Base-by-base conservation (phyloP, 1,140 invertebrate genomes). In the Drosophila paulistorum region DNA sequence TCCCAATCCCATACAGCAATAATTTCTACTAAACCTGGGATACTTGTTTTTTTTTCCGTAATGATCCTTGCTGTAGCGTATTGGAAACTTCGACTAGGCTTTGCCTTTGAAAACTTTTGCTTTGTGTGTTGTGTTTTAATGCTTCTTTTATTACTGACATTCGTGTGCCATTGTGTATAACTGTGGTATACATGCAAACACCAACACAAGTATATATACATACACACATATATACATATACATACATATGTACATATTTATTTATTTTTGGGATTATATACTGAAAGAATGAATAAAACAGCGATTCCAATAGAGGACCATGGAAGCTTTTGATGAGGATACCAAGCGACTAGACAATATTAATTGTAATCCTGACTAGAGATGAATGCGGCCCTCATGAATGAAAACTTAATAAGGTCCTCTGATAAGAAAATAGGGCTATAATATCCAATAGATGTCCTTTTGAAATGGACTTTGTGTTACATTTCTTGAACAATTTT, bases 131-230 rank as follows among this genome's bases (percentile, higher is more conserved):
- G 45, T 51, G 30, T 76, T 78, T 77, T 71, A 74, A 71, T 76
- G 82, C 76, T 58, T 54, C 72, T 77, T 81, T 82, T 65, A 73
- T 84, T 72, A 57, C 64, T 65, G 68, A 62, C 62, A 65, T 68
- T 84, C 77, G 73, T 79, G 41, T 63, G 63, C 60, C 60, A 72
- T 73, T 83, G 71, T 68, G 60, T 65, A 51, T 45, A 7, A 26
- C 14, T 58, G 11, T 63, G 30, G 33, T 65, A 39, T 35, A 59
- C 26, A 62, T 39, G 10, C 35, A 10, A 37, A 37, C 35, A 37
- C 3, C 7, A 10, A 39, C 9, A 37, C 7, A 37, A 37, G 3
- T 39, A 11, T 10, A 39, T 39, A 39, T 11, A 20, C 26, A 57
- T 9, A 48, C 39, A 42, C 63, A 20, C 14, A 10, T 39, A 14